Percentiles rank a stretch among this genome's conserved stretches.
Evolutionary conservation across 2,797 vertebrate genomes (phyloP).

Genomic region (Sebastes trivittatus): DNA sequence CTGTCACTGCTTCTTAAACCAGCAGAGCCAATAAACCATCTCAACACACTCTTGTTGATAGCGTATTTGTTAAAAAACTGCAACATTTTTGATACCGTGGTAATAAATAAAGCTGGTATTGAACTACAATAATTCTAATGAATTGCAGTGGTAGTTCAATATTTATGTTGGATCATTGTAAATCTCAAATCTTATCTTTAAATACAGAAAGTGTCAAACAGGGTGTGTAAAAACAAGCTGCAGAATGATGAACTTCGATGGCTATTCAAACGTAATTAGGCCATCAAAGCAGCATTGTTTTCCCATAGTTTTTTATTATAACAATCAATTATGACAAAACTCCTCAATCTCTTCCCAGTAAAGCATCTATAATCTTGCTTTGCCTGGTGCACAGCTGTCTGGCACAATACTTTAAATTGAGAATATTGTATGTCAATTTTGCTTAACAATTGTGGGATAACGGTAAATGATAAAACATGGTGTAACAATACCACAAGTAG

Average conservation of each 20-base stretch:
- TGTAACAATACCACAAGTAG: not conserved
- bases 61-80: not conserved
- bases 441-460: not conserved
- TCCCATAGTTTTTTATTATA: not conserved
- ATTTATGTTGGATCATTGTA: not conserved
- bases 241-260: not conserved
- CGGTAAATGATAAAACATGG: not conserved
- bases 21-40: not conserved
- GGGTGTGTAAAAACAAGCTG: not conserved
- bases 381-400: not conserved
- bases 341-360: not conserved
- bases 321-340: not conserved
- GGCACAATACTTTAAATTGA: not conserved
- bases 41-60: not conserved
- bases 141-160: not conserved
- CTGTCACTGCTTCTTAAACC: conserved; percentile 26
- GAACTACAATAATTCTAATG: not conserved
- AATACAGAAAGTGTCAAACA: not conserved
- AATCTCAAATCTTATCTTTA: not conserved
- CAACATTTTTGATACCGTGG: not conserved
- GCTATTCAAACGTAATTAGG: not conserved
- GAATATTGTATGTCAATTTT: not conserved
- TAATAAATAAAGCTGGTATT: not conserved
- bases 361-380: not conserved
- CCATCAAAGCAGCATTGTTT: not conserved